Conservation (phyloP, 2,888 invertebrate genomes). For the Acanthoscelides obtectus region DNA sequence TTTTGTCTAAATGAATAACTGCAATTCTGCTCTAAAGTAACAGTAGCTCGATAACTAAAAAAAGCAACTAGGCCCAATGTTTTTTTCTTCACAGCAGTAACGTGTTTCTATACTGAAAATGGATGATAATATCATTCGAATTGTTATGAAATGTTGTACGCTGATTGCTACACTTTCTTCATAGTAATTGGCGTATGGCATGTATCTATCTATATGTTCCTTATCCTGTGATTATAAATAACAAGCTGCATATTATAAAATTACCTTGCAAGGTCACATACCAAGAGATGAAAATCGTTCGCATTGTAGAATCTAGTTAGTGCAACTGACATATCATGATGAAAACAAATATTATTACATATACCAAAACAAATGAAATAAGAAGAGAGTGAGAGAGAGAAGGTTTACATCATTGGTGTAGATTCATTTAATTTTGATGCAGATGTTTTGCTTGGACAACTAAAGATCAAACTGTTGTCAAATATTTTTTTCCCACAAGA, state of each 20-base stretch:
- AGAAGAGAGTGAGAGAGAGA: too few relatives aligned
- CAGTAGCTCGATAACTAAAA: too few relatives aligned
- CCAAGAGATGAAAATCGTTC: background rate
- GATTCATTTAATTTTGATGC: too few relatives aligned
- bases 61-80: too few relatives aligned
- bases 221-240: background rate
- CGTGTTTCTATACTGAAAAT: too few relatives aligned
- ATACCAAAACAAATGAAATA: background rate
- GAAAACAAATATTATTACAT: background rate
- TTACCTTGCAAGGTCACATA: background rate
- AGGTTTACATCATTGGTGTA: too few relatives aligned
- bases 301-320: background rate
- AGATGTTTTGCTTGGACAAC: too few relatives aligned
- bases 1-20: too few relatives aligned
- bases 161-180: background rate
- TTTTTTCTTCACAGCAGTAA: too few relatives aligned
- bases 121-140: background rate
- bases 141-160: background rate
- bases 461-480: too few relatives aligned
- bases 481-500: too few relatives aligned
- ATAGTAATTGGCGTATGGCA: background rate
- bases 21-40: too few relatives aligned
- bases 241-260: background rate
- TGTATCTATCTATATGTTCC: background rate
- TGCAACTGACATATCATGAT: background rate